Conservation (phyloP, 2,113 vertebrate genomes). For the Megaceryle torquata region DNA sequence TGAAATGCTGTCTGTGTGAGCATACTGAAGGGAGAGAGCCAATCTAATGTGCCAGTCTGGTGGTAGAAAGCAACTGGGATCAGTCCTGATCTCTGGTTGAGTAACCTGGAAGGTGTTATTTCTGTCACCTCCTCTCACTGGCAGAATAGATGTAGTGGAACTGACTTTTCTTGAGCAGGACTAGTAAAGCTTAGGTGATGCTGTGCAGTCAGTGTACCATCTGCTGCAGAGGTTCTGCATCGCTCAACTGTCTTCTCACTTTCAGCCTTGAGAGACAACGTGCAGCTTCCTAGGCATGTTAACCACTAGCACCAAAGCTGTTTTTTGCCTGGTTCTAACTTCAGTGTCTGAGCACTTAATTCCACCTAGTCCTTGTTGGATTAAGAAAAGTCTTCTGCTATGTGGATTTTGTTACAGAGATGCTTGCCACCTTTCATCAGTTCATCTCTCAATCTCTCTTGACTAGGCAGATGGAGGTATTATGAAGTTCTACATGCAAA, state of each 20-base stretch:
- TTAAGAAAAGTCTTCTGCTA: neutral
- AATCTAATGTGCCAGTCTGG: neutral
- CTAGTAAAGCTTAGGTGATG: neutral
- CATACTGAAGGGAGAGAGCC: neutral
- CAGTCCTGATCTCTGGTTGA: neutral
- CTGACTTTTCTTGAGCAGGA: neutral
- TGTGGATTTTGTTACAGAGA: neutral
- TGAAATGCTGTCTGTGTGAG: neutral
- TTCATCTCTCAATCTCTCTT: neutral
- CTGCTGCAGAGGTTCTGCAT: neutral
- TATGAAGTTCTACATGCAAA: neutral
- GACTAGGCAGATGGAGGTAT: neutral
- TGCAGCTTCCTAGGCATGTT: neutral
- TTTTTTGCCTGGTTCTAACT: neutral
- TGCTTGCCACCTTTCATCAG: neutral
- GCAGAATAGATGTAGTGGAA: neutral
- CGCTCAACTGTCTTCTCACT: neutral
- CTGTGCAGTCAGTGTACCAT: neutral
- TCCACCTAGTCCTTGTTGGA: neutral
- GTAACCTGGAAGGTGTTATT: neutral
- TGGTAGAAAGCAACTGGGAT: neutral
- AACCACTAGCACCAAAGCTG: neutral
- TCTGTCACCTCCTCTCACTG: neutral
- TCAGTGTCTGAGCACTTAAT: neutral
- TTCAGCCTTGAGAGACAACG: neutral